Base-by-base conservation (phyloP, 2,888 invertebrate genomes). In the Dilophus febrilis region DNA sequence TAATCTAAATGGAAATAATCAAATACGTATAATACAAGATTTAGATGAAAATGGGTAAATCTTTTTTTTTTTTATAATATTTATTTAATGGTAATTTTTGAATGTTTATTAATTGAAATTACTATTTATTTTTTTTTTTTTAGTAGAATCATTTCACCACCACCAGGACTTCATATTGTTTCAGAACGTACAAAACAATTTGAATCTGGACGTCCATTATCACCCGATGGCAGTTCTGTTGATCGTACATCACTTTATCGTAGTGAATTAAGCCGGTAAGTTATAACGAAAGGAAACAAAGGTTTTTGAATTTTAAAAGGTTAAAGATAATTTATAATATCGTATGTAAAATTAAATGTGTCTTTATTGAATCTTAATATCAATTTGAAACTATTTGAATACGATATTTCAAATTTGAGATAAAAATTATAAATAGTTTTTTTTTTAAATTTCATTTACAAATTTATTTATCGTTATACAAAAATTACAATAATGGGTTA, bases 131-230 rank as follows among this genome's bases (percentile, higher is more conserved):
- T n/a, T 12, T 30, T 19, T 31, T 2, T 32, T 37, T 41, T 14
- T 22, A 41, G 41, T 22, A 29, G 41, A 19, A 32, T 27, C 12
- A 48, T 42, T 39, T 13, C 22, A 22, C 47, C 38, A 42, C 46
- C 44, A 43, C 46, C 33, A 35, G 67, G 67, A 48, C 62, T 77
- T 34, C 77, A 79, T 53, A 68, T 81, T 42, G 84, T 84, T 29
- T 77, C 78, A 13, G 74, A 74, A 38, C 66, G 82, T 26, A 77
- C 82, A 11, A 70, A 74, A 47, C 81, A 82, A 57, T 77, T 84
- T 50, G 83, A 83, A 51, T 68, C 68, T 12, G 74, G 73, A 3
- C 68, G 70, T 49, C 67, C 77, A 17, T 59, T 67, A 29, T 67
- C 68, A 35, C 70, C 70, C 44, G 63, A 60, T 42, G 65, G 65